Base-by-base conservation (phyloP, 2,888 invertebrate species). In the Eumerus sabulonum region DNA sequence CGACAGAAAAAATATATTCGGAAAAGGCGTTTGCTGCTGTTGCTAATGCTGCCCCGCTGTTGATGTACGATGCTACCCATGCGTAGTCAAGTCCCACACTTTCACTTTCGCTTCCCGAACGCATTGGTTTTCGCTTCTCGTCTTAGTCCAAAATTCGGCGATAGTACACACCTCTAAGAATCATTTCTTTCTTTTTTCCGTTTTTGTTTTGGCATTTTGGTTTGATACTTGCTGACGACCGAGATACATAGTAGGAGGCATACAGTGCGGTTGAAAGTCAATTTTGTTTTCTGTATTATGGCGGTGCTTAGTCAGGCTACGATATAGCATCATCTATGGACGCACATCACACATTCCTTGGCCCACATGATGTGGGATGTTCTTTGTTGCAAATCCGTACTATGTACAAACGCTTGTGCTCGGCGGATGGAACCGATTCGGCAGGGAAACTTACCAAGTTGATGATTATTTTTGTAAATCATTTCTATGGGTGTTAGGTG, bases 21-120 rank as follows among this genome's bases (percentile, higher is more conserved):
- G 40, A 38, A 62, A 47, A 62, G 47, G 68, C 60, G 51, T 60
- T 35, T 27, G 27, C 7, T 27, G 27, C 27, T 27, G 27, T 27
- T 27, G 2, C 27, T 27, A 27, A 2, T 7, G 27, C 27, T 27
- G 27, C 14, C n/a, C 9, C 19, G 42, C 18, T 54, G 36, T 18
- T 53, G 42, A 48, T 44, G 45, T n/a, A 38, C n/a, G 16, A 44
- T 13, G 70, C 14, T 54, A 56, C 70, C 54, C 70, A 71, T 71
- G 70, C 57, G 57, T 63, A 51, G 57, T 62, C 57, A n/a, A n/a
- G n/a, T n/a, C n/a, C n/a, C n/a, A 51, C 45, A 57, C 63, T 72
- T 63, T 57, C 71, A 72, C 71, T 64, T 72, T 72, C 63, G 56
- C 57, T 72, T 57, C 56, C 50, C 63, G 56, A 57, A 50, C 63